Conservation (phyloP, 2,797 vertebrate genomes). For the Acrocephalus scirpaceus region DNA sequence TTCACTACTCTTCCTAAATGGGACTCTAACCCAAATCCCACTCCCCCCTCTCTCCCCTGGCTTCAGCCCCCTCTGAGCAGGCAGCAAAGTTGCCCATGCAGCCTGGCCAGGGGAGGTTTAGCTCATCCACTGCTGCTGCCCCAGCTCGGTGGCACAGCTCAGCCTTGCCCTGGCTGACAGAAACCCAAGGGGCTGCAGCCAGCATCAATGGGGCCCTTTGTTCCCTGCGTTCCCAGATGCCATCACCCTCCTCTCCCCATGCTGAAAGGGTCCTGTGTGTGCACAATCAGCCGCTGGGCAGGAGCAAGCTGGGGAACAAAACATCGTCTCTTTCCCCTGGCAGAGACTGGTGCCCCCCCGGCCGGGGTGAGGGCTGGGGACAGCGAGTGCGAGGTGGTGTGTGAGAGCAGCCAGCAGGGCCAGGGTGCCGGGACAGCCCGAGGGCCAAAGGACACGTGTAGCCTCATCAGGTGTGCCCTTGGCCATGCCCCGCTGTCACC, state of each 20-base stretch:
- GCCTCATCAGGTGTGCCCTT: not conserved
- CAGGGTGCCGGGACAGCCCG: not conserved
- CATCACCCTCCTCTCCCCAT: conserved; percentile 61
- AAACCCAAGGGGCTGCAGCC: conserved; percentile 21
- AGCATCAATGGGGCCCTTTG: conserved; percentile 66
- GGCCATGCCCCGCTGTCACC: not conserved
- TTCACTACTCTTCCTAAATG: not conserved
- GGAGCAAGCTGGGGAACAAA: conserved; percentile 65
- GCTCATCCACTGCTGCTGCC: not conserved
- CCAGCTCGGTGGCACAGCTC: not conserved
- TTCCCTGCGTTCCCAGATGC: conserved; percentile 68
- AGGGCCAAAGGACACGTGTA: not conserved
- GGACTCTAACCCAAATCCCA: not conserved
- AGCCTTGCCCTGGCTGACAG: not conserved
- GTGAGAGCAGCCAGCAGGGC: not conserved
- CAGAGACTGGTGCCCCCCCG: conserved; percentile 17
- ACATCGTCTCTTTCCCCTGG: conserved; percentile 59
- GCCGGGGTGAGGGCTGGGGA: not conserved
- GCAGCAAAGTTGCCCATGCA: not conserved
- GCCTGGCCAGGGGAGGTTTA: not conserved
- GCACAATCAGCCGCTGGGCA: conserved; percentile 24
- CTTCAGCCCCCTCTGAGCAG: not conserved
- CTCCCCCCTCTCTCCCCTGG: not conserved
- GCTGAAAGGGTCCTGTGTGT: conserved; percentile 73
- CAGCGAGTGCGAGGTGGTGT: not conserved